These are phyloP conservation scores for Furnarius figulus DNA, from an alignment of 2,113 vertebrate species.

Conservation along the genomic window DNA sequence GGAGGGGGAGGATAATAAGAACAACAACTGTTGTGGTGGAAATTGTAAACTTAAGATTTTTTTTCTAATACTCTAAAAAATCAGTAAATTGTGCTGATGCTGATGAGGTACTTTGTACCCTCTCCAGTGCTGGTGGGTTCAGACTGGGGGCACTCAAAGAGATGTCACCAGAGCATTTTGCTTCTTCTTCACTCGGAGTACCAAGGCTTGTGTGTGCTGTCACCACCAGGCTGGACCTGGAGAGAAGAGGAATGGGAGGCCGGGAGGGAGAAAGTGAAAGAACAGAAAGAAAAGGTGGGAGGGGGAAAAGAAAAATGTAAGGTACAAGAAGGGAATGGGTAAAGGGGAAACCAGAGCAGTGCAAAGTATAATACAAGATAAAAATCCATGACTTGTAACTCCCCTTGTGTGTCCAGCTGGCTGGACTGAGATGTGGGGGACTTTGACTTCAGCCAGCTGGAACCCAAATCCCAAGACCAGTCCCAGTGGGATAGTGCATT, in stretches of 20 bases:
- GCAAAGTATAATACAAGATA: background rate
- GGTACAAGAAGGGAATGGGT: background rate
- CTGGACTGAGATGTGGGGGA: background rate
- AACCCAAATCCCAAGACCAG: background rate
- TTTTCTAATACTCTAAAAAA: background rate
- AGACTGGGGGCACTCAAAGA: background rate
- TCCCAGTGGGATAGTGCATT: background rate
- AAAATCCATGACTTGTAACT: background rate
- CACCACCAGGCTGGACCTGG: background rate
- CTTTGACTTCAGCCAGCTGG: background rate
- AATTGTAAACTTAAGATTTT: background rate
- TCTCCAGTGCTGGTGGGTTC: background rate
- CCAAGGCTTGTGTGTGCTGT: background rate
- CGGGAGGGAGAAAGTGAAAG: background rate
- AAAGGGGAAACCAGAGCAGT: fast-evolving
- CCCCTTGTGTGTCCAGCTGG: background rate
- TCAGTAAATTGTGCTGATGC: background rate
- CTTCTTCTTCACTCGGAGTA: background rate
- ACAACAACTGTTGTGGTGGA: background rate
- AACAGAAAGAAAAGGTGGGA: background rate
- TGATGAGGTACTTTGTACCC: background rate
- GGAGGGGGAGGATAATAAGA: conserved; percentile 9
- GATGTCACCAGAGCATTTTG: background rate
- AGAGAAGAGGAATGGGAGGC: background rate
- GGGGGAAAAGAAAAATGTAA: background rate